Evolutionary conservation across 2,113 vertebrate species (phyloP), one percentile per base, ranked within the genome.

Genomic region (Scomber japonicus): DNA sequence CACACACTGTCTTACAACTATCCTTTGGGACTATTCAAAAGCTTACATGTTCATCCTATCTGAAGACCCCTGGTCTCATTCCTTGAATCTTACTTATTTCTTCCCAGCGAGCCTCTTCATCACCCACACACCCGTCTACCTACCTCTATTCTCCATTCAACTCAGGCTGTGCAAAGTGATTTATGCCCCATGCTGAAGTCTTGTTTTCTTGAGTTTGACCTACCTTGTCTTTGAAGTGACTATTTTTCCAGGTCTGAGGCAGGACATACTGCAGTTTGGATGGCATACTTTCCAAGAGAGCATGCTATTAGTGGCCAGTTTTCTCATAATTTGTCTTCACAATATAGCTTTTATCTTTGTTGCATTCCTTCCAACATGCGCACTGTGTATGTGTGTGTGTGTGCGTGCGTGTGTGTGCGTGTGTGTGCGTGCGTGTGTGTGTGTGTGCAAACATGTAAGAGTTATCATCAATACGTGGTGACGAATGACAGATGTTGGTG

Each of bases 151-250:
- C 66, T 62, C 35, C 61, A 53, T 68, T 62, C 46, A 71, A 16
- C 53, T 16, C 60, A 74, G 19, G 19, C 61, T 61, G 51, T 50
- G 5, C 4, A 27, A 35, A 16, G 40, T 78, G 84, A 93, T 83
- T 59, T 63, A 80, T 60, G 54, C 50, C 15, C 48, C 31, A 51
- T 66, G 62, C 59, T 31, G 17, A 87, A 24, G 74, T 87, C 70
- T 81, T 89, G 89, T 89, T 89, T 84, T 87, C 67, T 79, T 88
- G 48, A 74, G 82, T 88, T 84, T 82, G 78, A 92, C 77, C 71
- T 81, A n/a, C 45, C 14, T 46, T 44, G 72, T 74, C 80, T 92
- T 88, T 94, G 88, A 92, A 91, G 81, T 87, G 53, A 68, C 45
- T 73, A 10, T 78, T 84, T 88, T 83, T 80, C 57, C 55, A 81